phyloP scores from a whole-genome alignment of 2,797 vertebrate genomes.

The Typhlichthys eigenmanni region DNA sequence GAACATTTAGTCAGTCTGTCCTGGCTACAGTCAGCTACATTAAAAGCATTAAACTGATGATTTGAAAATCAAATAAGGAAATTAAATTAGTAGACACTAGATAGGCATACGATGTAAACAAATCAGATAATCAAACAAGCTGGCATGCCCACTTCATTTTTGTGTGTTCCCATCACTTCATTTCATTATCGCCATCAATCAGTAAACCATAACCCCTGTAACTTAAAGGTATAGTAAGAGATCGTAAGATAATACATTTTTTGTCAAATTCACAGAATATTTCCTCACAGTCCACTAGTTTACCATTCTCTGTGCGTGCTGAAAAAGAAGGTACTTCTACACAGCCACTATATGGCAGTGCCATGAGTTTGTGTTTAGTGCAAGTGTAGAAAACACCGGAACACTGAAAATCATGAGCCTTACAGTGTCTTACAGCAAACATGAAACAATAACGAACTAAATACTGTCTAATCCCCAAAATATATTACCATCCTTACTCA shows the following conservation, averaged over 20 bases:
- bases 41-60: neutral
- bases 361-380: no score
- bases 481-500: no score
- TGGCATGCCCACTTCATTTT: neutral
- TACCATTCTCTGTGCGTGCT: no score
- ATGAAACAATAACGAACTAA: neutral
- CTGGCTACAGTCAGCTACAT: no score
- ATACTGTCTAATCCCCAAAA: no score
- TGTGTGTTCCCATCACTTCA: neutral
- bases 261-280: no score
- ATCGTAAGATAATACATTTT: no score
- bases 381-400: no score
- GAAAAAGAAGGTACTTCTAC: neutral
- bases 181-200: neutral
- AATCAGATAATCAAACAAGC: neutral
- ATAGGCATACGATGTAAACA: neutral
- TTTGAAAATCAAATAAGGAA: neutral
- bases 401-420: no score
- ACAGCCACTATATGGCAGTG: no score
- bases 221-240: neutral
- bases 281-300: no score
- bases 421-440: neutral
- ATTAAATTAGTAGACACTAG: neutral
- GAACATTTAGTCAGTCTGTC: no score
- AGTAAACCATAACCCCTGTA: neutral